Base-by-base conservation (phyloP, 2,888 invertebrate genomes). In the Lingula anatina region DNA sequence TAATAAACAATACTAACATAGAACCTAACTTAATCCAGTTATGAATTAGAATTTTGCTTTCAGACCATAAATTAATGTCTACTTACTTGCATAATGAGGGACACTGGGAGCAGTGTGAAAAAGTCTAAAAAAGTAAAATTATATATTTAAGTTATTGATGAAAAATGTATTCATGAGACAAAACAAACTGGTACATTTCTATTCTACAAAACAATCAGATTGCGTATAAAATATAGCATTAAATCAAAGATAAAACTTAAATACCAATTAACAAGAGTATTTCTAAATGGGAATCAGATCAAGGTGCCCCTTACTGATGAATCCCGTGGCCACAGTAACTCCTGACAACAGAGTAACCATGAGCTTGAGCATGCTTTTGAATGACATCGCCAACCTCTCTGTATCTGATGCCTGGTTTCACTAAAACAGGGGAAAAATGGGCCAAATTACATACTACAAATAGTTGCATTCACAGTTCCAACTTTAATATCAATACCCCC, bases 241-340 rank as follows among this genome's bases (percentile, higher is more conserved):
- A 26, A 15, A 15, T 43, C 15, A 27, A 18, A 12, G 27, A 27
- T 27, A 21, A 27, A n/a, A n/a, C n/a, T n/a, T n/a, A n/a, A n/a
- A n/a, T n/a, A n/a, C n/a, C n/a, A n/a, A n/a, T n/a, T n/a, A n/a
- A n/a, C n/a, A n/a, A n/a, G n/a, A n/a, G n/a, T n/a, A n/a, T n/a
- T n/a, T n/a, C n/a, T n/a, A n/a, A n/a, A n/a, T n/a, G n/a, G n/a
- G n/a, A n/a, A n/a, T n/a, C n/a, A n/a, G n/a, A n/a, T n/a, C n/a
- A n/a, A n/a, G n/a, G n/a, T n/a, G n/a, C n/a, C n/a, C n/a, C 71
- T 58, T 61, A 78, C 72, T 76, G 73, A 58, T 99, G 95, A 68
- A 99, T 99, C 3, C 99, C 99, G 78, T 99, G 99, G 0, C 99
- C 99, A 76, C 97, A 99, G 75, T 97, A 99, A 61, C 90, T 91